Percentiles rank a stretch among this genome's conserved stretches.
phyloP scores from a whole-genome alignment of 2,888 invertebrate genomes.

The Ophioninae sp. region DNA sequence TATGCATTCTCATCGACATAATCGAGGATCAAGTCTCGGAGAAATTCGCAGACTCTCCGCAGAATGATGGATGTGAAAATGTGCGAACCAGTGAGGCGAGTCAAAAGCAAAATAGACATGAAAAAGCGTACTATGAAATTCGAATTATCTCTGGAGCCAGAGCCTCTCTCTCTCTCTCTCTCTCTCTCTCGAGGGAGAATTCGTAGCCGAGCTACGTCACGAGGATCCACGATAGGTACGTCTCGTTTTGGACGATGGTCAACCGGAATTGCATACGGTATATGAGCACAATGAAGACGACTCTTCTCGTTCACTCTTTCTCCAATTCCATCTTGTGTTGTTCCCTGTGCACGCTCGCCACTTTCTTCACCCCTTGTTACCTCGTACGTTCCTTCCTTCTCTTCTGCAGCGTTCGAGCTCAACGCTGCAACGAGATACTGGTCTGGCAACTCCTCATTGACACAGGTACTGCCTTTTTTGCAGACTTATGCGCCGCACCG shows the following conservation, averaged over 20 bases:
- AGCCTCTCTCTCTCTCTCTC: slow-evolving; percentile 4
- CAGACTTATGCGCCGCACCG: slow-evolving; percentile 47
- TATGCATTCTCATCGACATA: not conserved
- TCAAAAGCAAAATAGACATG: not conserved
- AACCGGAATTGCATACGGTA: slow-evolving; percentile 74
- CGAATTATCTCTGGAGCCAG: slow-evolving; percentile 27
- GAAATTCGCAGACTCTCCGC: not conserved
- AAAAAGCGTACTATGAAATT: slow-evolving; percentile 26
- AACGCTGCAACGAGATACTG: slow-evolving; percentile 58
- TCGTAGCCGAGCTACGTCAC: slow-evolving; percentile 25
- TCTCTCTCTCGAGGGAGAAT: not conserved
- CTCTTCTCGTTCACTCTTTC: slow-evolving; percentile 38
- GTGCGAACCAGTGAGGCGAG: not conserved
- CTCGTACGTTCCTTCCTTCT: slow-evolving; percentile 54
- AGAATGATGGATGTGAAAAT: not conserved
- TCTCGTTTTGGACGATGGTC: slow-evolving; percentile 74
- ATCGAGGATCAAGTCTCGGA: not conserved
- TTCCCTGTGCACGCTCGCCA: slow-evolving; percentile 46
- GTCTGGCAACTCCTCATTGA: slow-evolving; percentile 65
- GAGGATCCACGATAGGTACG: slow-evolving; percentile 72
- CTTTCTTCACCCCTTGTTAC: slow-evolving; percentile 60
- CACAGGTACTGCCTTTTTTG: slow-evolving; percentile 60
- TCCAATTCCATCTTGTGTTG: slow-evolving; percentile 62
- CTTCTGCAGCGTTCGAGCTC: slow-evolving; percentile 62
- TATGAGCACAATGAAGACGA: slow-evolving; percentile 77